phyloP scores from a whole-genome alignment of 92 coral and sea anemone genomes.

The Isaurus tuberculatus region DNA sequence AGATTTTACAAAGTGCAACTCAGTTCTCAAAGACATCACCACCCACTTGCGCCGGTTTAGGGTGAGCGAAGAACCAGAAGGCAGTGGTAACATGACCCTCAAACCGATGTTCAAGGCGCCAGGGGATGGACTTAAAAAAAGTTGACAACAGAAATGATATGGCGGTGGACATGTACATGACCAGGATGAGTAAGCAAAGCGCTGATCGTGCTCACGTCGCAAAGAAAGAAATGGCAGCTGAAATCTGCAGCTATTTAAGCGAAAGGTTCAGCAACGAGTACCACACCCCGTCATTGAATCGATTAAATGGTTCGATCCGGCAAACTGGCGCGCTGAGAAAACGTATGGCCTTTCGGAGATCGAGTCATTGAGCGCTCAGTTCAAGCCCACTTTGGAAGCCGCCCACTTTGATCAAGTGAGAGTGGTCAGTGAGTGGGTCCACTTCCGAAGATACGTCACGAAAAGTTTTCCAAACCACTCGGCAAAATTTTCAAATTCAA shows the following conservation, averaged over 20 bases:
- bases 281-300: neutral
- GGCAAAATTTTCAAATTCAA: slow-evolving; percentile 11
- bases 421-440: slow-evolving; percentile 35
- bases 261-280: neutral
- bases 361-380: neutral
- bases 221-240: slow-evolving; percentile 25
- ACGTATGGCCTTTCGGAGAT: neutral
- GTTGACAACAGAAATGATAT: slow-evolving; percentile 15
- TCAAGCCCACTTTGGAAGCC: neutral
- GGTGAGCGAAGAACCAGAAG: neutral
- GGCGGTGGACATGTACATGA: slow-evolving; percentile 33
- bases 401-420: slow-evolving; percentile 31
- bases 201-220: neutral
- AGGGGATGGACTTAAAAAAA: slow-evolving; percentile 26
- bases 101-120: slow-evolving; percentile 24
- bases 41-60: slow-evolving; percentile 9
- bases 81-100: slow-evolving; percentile 3
- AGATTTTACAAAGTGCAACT: neutral
- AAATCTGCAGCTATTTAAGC: neutral
- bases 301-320: neutral
- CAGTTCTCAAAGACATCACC: slow-evolving; percentile 4
- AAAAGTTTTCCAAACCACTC: slow-evolving; percentile 10
- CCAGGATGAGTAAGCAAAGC: neutral
- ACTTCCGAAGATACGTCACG: slow-evolving; percentile 18
- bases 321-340: neutral